phyloP scores from a whole-genome alignment of 1,140 invertebrate genomes.

The Anastatus disparis region DNA sequence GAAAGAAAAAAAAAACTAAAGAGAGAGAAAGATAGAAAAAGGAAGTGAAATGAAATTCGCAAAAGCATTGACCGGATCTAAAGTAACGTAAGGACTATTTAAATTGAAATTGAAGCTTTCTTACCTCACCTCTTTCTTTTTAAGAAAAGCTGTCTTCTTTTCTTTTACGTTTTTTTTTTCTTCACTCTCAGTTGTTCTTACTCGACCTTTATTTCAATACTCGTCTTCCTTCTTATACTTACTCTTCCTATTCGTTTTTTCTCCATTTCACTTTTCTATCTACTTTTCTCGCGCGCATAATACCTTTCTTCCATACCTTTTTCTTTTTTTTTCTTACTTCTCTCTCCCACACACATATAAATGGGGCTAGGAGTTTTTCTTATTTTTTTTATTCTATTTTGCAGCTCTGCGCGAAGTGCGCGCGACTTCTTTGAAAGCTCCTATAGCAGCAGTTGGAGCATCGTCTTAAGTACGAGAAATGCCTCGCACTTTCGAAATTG shows the following conservation, averaged over 20 bases:
- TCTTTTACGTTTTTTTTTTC: conserved; percentile 28
- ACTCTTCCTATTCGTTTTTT: conserved; percentile 42
- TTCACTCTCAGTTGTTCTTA: conserved; percentile 35
- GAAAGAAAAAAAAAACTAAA: background rate
- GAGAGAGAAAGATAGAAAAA: conserved; percentile 7
- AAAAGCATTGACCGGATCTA: conserved; percentile 32
- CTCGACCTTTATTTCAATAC: conserved; percentile 27
- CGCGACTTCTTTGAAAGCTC: background rate
- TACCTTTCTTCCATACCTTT: background rate
- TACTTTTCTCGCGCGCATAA: conserved; percentile 16
- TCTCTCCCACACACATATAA: background rate
- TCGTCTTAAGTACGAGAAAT: conserved; percentile 51
- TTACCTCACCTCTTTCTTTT: background rate
- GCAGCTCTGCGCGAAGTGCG: background rate
- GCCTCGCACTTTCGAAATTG: conserved; percentile 60
- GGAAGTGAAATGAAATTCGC: conserved; percentile 36
- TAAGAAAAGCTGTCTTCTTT: too few species aligned
- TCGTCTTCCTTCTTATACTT: conserved; percentile 37
- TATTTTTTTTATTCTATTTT: background rate
- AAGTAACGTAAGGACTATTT: conserved; percentile 35
- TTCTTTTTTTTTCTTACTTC: background rate
- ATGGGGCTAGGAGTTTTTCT: too few species aligned
- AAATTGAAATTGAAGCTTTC: conserved; percentile 40
- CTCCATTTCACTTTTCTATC: conserved; percentile 34
- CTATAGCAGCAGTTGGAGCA: too few species aligned